Evolutionary conservation across 2,888 invertebrate species (phyloP).

Genomic region (Alentia gelatinosa): DNA sequence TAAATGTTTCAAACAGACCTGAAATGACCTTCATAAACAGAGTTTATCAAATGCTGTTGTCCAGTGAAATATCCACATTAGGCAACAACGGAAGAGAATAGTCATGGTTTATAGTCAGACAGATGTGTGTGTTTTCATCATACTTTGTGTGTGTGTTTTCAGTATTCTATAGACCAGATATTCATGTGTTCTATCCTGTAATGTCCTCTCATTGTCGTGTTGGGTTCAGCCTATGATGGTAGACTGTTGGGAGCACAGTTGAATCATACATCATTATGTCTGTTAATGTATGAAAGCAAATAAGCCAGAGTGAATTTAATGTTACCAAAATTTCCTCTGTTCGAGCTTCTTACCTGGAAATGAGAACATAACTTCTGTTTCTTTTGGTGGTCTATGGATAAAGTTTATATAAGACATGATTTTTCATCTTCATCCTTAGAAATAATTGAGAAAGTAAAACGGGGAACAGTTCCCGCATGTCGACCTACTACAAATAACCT

Average conservation of each 20-base stretch:
- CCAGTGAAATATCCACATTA: too few species aligned
- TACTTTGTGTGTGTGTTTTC: neutral
- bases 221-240: too few species aligned
- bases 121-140: neutral
- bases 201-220: too few species aligned
- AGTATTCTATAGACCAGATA: neutral
- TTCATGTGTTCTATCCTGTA: too few species aligned
- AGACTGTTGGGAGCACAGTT: too few species aligned
- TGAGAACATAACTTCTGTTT: neutral
- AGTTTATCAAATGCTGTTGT: too few species aligned
- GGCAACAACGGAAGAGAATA: too few species aligned
- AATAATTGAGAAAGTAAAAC: conserved; percentile 86
- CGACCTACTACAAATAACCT: conserved; percentile 87
- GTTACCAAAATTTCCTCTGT: too few species aligned
- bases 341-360: neutral
- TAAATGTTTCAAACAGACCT: neutral
- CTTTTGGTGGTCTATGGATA: neutral
- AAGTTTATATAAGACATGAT: neutral
- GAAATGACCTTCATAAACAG: too few species aligned
- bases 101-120: neutral
- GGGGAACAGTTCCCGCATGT: conserved; percentile 84
- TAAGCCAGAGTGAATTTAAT: too few species aligned
- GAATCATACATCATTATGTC: too few species aligned
- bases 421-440: neutral
- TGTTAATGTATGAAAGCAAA: too few species aligned